Conservation (phyloP, 2,888 invertebrate genomes). For the Amphipyra tragopoginis region DNA sequence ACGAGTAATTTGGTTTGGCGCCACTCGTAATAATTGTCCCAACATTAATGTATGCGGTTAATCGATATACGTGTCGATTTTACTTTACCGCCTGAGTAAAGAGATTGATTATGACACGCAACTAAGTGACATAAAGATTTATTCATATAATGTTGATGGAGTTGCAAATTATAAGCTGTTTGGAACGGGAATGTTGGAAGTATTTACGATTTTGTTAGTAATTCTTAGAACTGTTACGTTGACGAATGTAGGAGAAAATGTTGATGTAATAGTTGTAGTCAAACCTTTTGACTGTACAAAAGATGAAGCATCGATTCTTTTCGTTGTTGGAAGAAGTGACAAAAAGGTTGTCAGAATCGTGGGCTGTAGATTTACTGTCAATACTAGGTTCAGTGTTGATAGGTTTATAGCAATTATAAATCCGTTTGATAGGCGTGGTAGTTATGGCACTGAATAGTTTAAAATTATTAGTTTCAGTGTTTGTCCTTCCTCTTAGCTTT, state of each 20-base stretch:
- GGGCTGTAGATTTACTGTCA: too few relatives aligned
- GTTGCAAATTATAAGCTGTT: constrained; percentile 47
- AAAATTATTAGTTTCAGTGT: too few relatives aligned
- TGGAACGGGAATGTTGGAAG: constrained; percentile 24
- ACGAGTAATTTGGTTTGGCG: constrained; percentile 54
- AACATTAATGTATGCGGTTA: constrained; percentile 42
- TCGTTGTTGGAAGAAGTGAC: too few relatives aligned
- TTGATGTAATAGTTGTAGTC: neutral
- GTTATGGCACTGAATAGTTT: too few relatives aligned
- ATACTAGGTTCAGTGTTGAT: too few relatives aligned
- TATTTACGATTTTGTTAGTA: constrained; percentile 10
- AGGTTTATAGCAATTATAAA: too few relatives aligned
- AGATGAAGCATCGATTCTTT: too few relatives aligned
- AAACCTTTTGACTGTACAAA: too few relatives aligned
- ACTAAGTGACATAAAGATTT: constrained; percentile 53
- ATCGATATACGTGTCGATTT: constrained; percentile 52
- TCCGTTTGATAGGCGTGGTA: too few relatives aligned
- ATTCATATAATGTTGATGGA: constrained; percentile 38
- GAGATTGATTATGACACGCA: constrained; percentile 53
- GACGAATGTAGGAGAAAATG: neutral
- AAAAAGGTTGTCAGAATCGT: too few relatives aligned
- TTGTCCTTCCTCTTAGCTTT: too few relatives aligned
- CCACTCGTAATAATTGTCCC: constrained; percentile 49
- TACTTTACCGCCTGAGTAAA: constrained; percentile 34
- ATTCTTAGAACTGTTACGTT: neutral